Evolutionary conservation across 2,888 invertebrate species (phyloP), one percentile per base, ranked within the genome.

Genomic region (Xestobium rufovillosum): DNA sequence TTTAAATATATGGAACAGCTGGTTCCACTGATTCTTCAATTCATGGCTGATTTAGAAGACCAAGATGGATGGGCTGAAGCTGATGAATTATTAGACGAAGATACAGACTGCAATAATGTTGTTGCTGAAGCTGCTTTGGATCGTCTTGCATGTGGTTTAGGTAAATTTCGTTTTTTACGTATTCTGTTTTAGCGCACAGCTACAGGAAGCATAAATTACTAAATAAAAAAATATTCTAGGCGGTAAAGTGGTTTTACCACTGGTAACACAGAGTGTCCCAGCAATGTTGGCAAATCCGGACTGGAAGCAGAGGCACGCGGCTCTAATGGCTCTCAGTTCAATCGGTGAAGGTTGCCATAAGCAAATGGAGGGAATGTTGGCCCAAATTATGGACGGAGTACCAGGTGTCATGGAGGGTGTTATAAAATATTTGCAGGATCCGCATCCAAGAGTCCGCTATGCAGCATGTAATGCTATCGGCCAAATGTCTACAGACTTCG

Each of bases 391-490:
- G 68, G 80, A 86, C 26, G 91, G 89, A 25, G 86, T 97, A 11
- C 59, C 63, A 1, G 62, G 60, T 3, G 61, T 65, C 2, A 65
- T 62, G 62, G 60, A 62, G 9, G 64, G 63, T 3, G 56, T 63
- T 13, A 42, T 61, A 11, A 45, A 55, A 30, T 66, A 64, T 44
- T 47, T 66, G 12, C 63, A 64, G 54, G 66, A 66, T 53, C 65
- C 88, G 77, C 91, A 92, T 63, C 90, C 91, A 1, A 73, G 92
- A 47, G 94, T 94, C 1, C 75, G 97, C 39, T 96, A 95, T 61
- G 98, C 98, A 3, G 91, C 95, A 12, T 99, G 98, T 61, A 99
- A 98, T 68, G 96, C 97, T 12, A 78, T 99, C 28, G 98, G 98
- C 4, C 97, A 98, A 67, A 92, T 98, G 91, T 88, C 96, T 0